Evolutionary conservation across 2,113 vertebrate species (phyloP), one percentile per base, ranked within the genome.

Genomic region (Cromileptes altivelis): DNA sequence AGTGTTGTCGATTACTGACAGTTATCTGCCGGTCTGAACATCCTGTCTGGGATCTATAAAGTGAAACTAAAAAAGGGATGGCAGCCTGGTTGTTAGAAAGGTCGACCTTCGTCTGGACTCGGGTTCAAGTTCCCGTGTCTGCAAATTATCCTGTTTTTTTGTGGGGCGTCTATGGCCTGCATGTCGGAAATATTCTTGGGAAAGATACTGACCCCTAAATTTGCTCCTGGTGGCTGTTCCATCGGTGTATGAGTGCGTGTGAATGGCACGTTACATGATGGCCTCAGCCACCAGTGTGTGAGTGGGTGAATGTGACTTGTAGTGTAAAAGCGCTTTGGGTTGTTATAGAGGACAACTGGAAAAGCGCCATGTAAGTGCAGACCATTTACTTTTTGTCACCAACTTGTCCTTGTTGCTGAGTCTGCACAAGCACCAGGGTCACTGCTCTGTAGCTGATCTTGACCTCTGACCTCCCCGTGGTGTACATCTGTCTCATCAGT

Each of bases 371-470:
- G 1, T 7, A 37, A 6, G 6, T 37, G 33, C 53, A 10, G 13
- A 15, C 42, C 18, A 2, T 6, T 42, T n/a, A 52, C 60, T 60
- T 68, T 10, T 33, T 13, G 17, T 60, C 21, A 10, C 61, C 12
- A 9, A 72, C 68, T 71, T 23, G 77, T 82, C 79, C 60, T 55
- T 62, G 64, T 86, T 0, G 18, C 77, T 13, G 50, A 71, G 67
- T 81, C 77, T 55, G 33, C 50, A 64, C 70, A 78, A 65, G 15
- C 70, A 27, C 42, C 71, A 63, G 75, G 73, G 71, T 78, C 75
- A 63, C 37, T 72, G 56, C 73, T 73, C 83, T 88, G 61, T 57
- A 75, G 81, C 85, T 82, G 83, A 82, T 67, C 56, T 75, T 87
- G 87, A 88, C 84, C 81, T 87, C 75, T 84, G 64, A 83, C 69